Base-by-base conservation (phyloP, 2,888 invertebrate species). In the Aquatica leii region DNA sequence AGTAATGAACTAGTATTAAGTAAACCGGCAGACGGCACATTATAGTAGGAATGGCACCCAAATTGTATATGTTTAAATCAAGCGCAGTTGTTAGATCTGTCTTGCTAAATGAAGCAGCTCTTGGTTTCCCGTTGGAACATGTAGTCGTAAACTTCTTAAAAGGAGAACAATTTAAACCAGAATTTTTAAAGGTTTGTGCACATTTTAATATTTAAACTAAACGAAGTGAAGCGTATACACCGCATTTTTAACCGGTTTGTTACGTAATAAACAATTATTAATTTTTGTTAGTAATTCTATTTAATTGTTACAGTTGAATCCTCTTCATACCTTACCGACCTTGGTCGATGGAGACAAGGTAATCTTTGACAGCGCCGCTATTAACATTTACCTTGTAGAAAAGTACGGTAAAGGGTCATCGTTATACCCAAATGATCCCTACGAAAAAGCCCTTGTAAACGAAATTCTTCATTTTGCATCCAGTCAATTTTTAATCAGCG, bases 251-350 rank as follows among this genome's bases (percentile, higher is more conserved):
- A 4, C 24, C 24, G 24, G 24, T 24, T 24, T 24, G 24, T 24
- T 24, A 6, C 6, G 24, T 24, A 24, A 24, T 24, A 24, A 2
- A 2, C 6, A 24, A 24, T 24, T 24, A 24, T 24, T 24, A 24
- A 24, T 24, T n/a, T n/a, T n/a, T n/a, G n/a, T n/a, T n/a, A n/a
- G n/a, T n/a, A n/a, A n/a, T n/a, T n/a, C n/a, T n/a, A n/a, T n/a
- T n/a, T n/a, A n/a, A n/a, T n/a, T 11, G 37, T 46, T 55, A 35
- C 15, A 66, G 77, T 69, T 86, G 0, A 87, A 87, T 75, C 86
- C 86, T 0, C 83, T 84, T 69, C 86, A 86, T 72, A 85, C 85
- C 24, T 78, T 87, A 46, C 88, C 88, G 6, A 85, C 85, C n/a
- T 77, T 88, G 50, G 83, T 86, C 68, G 86, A 84, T 59, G 85